These are phyloP conservation scores for Hippasteria phrygiana DNA, from an alignment of 53 echinoderm and acorn worm species.

Conservation along the genomic window DNA sequence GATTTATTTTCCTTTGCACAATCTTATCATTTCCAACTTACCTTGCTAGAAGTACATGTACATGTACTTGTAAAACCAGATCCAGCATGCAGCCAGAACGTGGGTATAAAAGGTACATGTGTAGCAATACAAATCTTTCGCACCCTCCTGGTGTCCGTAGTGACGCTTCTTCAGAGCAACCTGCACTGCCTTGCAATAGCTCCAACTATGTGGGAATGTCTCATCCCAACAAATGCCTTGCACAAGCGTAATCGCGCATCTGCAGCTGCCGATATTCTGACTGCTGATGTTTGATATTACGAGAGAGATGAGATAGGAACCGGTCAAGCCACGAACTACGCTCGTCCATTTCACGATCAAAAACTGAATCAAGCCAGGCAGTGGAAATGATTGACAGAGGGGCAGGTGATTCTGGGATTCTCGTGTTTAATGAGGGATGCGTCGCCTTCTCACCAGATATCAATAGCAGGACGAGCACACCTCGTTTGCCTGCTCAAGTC, in stretches of 20 bases:
- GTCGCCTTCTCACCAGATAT: constrained; percentile 37
- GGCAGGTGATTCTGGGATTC: constrained; percentile 42
- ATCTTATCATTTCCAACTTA: too few species aligned
- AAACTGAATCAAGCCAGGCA: neutral
- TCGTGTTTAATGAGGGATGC: constrained; percentile 35
- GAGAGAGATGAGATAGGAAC: neutral
- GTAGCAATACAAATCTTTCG: too few species aligned
- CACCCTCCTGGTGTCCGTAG: neutral
- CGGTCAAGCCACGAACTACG: neutral
- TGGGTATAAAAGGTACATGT: neutral
- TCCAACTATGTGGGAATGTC: neutral
- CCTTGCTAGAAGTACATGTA: too few species aligned
- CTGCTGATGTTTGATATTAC: neutral
- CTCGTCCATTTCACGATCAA: neutral
- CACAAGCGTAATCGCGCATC: neutral
- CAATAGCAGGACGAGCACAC: constrained; percentile 41
- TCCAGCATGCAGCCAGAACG: too few species aligned
- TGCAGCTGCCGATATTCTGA: neutral
- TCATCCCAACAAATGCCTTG: neutral
- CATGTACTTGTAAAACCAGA: too few species aligned
- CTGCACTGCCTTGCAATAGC: neutral
- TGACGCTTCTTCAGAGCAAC: neutral
- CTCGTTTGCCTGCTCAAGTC: constrained; percentile 42
- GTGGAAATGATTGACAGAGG: constrained; percentile 44
- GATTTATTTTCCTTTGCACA: too few species aligned